Conservation (phyloP, 2,888 invertebrate species). For the Pseudococcus longispinus region DNA sequence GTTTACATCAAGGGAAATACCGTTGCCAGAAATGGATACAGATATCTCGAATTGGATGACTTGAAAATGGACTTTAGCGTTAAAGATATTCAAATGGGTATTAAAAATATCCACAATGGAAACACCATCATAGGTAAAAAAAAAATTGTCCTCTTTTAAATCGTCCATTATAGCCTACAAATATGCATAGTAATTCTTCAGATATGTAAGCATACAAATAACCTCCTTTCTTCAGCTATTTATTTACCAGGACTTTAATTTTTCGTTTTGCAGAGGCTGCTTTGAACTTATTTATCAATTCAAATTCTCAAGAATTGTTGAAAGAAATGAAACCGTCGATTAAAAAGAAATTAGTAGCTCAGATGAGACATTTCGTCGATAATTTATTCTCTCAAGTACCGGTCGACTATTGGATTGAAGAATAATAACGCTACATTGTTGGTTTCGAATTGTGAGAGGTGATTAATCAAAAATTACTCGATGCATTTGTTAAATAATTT, state of each 20-base stretch:
- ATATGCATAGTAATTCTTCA: too few relatives aligned
- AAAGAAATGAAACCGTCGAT: constrained; percentile 88
- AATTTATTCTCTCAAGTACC: constrained; percentile 78
- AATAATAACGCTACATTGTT: constrained; percentile 59
- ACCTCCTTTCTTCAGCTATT: background rate
- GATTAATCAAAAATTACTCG: background rate
- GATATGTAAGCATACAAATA: background rate
- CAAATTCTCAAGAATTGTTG: constrained; percentile 81
- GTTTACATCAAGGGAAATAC: constrained; percentile 77
- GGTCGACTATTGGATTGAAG: constrained; percentile 76
- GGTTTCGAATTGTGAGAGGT: background rate
- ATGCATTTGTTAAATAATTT: constrained; percentile 20
- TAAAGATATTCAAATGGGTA: constrained; percentile 82
- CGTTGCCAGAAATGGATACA: constrained; percentile 68
- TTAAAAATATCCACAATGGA: constrained; percentile 81
- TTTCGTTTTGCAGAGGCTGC: constrained; percentile 74
- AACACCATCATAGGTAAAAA: constrained; percentile 80
- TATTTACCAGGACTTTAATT: background rate
- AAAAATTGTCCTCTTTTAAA: background rate
- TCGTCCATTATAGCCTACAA: too few relatives aligned
- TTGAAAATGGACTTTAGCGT: constrained; percentile 87
- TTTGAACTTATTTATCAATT: constrained; percentile 83
- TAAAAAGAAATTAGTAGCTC: constrained; percentile 76
- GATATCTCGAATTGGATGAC: constrained; percentile 75
- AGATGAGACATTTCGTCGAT: constrained; percentile 79